phyloP scores from a whole-genome alignment of 1,140 invertebrate genomes.

The Aphelenchoides avenae region DNA sequence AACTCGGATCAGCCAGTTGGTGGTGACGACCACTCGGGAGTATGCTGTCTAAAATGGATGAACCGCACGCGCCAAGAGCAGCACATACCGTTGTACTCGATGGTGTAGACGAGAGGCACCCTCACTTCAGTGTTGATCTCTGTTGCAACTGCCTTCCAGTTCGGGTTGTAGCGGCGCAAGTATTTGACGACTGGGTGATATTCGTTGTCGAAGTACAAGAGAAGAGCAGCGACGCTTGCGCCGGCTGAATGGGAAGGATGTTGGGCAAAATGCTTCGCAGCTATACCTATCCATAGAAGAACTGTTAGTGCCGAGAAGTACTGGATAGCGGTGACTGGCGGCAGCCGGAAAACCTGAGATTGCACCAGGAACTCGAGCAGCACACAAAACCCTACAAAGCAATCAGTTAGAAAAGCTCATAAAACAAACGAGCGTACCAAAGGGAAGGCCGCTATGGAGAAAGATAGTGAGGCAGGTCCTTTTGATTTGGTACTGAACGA shows the following conservation, averaged over 20 bases:
- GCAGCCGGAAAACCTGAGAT: slow-evolving; percentile 15
- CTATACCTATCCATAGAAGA: slow-evolving; percentile 16
- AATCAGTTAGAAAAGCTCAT: slow-evolving; percentile 3
- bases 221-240: neutral
- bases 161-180: slow-evolving; percentile 2
- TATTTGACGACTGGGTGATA: slow-evolving; percentile 13
- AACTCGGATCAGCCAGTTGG: slow-evolving; percentile 19
- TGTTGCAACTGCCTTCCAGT: slow-evolving; percentile 3
- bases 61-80: neutral
- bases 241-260: slow-evolving; percentile 2
- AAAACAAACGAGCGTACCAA: slow-evolving; percentile 10
- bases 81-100: slow-evolving; percentile 13
- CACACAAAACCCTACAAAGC: slow-evolving; percentile 32
- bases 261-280: neutral
- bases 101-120: slow-evolving; percentile 12
- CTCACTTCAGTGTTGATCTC: slow-evolving; percentile 13
- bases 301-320: slow-evolving; percentile 12
- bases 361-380: slow-evolving; percentile 26
- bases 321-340: slow-evolving; percentile 23
- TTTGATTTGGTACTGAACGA: slow-evolving; percentile 27
- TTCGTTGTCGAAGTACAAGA: slow-evolving; percentile 3
- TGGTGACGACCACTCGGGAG: slow-evolving; percentile 26
- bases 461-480: slow-evolving; percentile 27
- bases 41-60: slow-evolving; percentile 23
- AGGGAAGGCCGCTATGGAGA: slow-evolving; percentile 21